Percentiles rank a stretch among this genome's conserved stretches.
phyloP scores from a whole-genome alignment of 2,113 vertebrate genomes.

The Pluvianellus socialis region DNA sequence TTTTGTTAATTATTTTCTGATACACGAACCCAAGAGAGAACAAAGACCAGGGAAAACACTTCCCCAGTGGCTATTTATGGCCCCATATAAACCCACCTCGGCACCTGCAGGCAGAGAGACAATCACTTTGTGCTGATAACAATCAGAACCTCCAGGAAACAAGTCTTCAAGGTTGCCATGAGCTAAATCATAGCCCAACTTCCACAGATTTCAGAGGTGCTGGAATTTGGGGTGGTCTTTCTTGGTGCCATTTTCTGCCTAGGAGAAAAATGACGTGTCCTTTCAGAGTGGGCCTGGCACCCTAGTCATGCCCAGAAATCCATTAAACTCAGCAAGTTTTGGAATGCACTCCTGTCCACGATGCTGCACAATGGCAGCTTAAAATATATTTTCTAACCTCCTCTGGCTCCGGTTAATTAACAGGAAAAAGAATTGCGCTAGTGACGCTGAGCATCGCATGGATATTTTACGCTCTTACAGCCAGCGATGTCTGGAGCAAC shows the following conservation, averaged over 20 bases:
- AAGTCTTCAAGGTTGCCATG: accelerated
- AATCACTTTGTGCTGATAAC: not conserved
- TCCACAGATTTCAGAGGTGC: not conserved
- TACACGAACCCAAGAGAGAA: not conserved
- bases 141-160: not conserved
- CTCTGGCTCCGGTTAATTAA: not conserved
- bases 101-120: not conserved
- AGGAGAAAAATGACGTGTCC: not conserved
- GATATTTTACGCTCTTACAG: accelerated
- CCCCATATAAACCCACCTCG: not conserved
- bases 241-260: not conserved
- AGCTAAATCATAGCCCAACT: not conserved
- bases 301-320: not conserved
- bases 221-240: not conserved
- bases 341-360: not conserved
- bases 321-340: not conserved
- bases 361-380: not conserved
- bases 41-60: not conserved
- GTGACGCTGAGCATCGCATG: accelerated
- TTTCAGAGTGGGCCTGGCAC: not conserved
- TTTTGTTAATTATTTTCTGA: not conserved
- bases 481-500: not conserved
- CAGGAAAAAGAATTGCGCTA: not conserved
- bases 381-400: not conserved
- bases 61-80: not conserved